A percentile compares a stretch with the other conserved stretches of the same genome.
Evolutionary conservation across 2,113 vertebrate genomes (phyloP).

Genomic region (Taurulus bubalis): DNA sequence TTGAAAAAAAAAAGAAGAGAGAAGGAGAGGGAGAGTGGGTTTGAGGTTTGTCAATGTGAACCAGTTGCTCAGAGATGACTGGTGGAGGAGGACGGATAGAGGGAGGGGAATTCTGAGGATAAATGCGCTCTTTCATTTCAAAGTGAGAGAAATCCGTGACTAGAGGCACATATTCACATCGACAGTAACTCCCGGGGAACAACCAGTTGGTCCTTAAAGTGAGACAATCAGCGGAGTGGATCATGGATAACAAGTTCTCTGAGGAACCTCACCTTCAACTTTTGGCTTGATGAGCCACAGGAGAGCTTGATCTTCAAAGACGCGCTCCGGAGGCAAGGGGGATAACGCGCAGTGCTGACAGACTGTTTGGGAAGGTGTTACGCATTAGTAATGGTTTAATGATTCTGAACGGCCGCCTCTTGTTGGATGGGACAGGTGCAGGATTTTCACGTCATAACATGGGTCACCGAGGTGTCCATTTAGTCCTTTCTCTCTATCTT

Average conservation of each 20-base stretch:
- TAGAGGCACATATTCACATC: constrained; percentile 7
- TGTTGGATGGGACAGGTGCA: constrained; percentile 69
- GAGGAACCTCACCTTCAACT: constrained; percentile 13
- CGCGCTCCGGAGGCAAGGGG: constrained; percentile 33
- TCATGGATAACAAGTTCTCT: constrained; percentile 16
- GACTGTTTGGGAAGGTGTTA: constrained; percentile 47
- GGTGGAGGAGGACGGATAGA: constrained; percentile 48
- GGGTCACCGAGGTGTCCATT: constrained; percentile 42
- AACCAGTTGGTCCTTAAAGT: not conserved
- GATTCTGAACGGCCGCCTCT: constrained; percentile 23
- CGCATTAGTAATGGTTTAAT: constrained; percentile 54
- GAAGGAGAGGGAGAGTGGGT: constrained; percentile 23
- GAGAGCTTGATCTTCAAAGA: constrained; percentile 39
- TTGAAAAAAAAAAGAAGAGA: constrained; percentile 19
- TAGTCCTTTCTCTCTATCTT: not conserved
- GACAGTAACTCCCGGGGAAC: not conserved
- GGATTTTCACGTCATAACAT: constrained; percentile 25
- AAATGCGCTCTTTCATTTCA: constrained; percentile 83
- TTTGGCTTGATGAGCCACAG: constrained; percentile 18
- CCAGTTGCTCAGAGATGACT: constrained; percentile 60
- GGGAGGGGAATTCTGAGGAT: constrained; percentile 66
- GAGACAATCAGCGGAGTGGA: not conserved
- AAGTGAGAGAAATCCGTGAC: constrained; percentile 42
- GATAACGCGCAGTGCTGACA: constrained; percentile 16
- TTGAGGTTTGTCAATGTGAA: constrained; percentile 70